Evolutionary conservation across 2,888 invertebrate species (phyloP).

Genomic region (Tenthredo notha): DNA sequence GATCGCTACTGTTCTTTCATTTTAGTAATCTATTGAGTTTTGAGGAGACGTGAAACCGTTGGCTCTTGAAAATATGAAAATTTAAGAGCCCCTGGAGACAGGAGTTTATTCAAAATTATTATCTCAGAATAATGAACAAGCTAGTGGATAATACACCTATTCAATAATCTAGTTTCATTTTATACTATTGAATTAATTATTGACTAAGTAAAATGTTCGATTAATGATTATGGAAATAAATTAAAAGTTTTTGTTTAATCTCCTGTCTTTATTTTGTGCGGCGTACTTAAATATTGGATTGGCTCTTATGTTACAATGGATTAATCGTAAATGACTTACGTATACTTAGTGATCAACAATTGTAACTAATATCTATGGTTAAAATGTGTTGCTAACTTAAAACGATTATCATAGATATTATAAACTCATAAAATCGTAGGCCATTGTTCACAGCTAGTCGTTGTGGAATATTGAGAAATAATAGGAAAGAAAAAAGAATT

Average conservation of each 20-base stretch:
- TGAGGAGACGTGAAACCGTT: neutral
- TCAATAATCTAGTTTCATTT: neutral
- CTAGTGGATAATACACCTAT: neutral
- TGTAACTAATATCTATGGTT: conserved; percentile 37
- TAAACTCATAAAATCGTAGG: conserved; percentile 44
- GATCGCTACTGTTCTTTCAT: neutral
- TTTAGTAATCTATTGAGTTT: conserved; percentile 15
- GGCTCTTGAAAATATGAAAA: neutral
- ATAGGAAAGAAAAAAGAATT: conserved; percentile 16
- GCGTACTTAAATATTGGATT: conserved; percentile 52
- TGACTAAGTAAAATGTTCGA: neutral
- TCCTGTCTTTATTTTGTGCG: conserved; percentile 55
- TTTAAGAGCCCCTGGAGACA: neutral
- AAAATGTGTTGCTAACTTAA: conserved; percentile 22
- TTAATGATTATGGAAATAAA: neutral
- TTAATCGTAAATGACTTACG: conserved; percentile 38
- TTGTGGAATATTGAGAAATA: conserved; percentile 18
- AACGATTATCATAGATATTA: conserved; percentile 22
- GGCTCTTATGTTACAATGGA: conserved; percentile 51
- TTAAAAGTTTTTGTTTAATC: conserved; percentile 22
- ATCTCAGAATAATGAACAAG: neutral
- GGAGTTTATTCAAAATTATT: neutral
- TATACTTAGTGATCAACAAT: conserved; percentile 39
- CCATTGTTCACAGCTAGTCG: conserved; percentile 51
- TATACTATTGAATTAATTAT: neutral